phyloP scores from a whole-genome alignment of 2,888 invertebrate species.

The Apamea sordens region DNA sequence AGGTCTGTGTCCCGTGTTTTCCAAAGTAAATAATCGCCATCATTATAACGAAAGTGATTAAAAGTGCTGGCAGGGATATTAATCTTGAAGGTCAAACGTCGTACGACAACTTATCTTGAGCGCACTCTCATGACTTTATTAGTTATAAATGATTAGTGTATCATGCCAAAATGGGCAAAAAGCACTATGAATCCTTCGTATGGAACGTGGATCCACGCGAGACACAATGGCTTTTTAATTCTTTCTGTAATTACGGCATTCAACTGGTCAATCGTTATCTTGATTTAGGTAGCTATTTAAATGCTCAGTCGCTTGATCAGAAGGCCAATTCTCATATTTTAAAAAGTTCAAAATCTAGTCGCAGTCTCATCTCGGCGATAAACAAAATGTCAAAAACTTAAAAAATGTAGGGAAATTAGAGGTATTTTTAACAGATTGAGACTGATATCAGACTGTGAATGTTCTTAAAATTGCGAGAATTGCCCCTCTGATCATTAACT shows the following conservation, averaged over 20 bases:
- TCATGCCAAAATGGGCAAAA: not conserved
- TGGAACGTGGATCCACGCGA: not conserved
- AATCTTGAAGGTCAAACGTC: not conserved
- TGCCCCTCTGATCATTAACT: not conserved
- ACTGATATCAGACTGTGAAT: too few species aligned
- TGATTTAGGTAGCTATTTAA: too few species aligned
- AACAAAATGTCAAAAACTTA: too few species aligned
- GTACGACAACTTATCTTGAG: not conserved
- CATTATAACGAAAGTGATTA: not conserved
- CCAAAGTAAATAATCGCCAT: not conserved
- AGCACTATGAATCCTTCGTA: not conserved
- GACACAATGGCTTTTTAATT: not conserved
- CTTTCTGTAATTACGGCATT: not conserved
- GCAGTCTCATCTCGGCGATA: too few species aligned
- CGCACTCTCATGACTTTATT: not conserved
- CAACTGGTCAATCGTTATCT: too few species aligned
- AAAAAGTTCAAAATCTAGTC: too few species aligned
- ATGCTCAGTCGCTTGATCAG: not conserved
- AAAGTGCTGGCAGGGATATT: not conserved
- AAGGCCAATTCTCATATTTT: too few species aligned
- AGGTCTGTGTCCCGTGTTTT: not conserved
- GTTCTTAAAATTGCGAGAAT: too few species aligned
- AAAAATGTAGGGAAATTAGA: too few species aligned
- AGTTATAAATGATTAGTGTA: not conserved
- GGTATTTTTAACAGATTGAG: too few species aligned